Conservation (phyloP, 2,888 invertebrate species). For the Campaea margaritaria region DNA sequence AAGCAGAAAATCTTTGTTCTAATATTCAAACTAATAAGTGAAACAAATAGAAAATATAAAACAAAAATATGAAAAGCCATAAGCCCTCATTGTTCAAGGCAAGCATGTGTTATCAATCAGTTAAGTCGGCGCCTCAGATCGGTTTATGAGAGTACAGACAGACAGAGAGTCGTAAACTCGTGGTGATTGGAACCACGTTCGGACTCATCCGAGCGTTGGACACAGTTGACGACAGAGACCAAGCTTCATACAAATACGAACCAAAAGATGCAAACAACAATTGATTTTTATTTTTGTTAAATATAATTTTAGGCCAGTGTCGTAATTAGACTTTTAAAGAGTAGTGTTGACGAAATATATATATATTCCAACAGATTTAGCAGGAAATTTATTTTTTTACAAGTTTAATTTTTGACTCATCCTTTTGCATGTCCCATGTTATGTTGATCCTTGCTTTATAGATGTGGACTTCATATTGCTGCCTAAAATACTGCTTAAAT, state of each 20-base stretch:
- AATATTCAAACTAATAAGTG: background rate
- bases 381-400: too few species aligned
- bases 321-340: too few species aligned
- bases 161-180: constrained; percentile 79
- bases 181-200: constrained; percentile 80
- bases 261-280: too few species aligned
- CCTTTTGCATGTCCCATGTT: too few species aligned
- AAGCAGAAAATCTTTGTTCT: background rate
- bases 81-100: constrained; percentile 51
- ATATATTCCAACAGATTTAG: too few species aligned
- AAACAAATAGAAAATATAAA: constrained; percentile 11
- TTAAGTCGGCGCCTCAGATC: constrained; percentile 66
- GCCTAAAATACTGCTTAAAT: too few species aligned
- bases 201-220: constrained; percentile 60
- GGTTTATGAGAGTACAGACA: constrained; percentile 68
- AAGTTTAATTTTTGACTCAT: too few species aligned
- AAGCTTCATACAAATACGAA: constrained; percentile 3
- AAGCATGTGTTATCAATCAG: constrained; percentile 80
- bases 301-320: too few species aligned
- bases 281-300: too few species aligned
- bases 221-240: constrained; percentile 9
- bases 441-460: too few species aligned
- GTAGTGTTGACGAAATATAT: too few species aligned
- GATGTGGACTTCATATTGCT: too few species aligned
- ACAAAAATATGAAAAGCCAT: constrained; percentile 42